Base-by-base conservation (phyloP, 1,140 invertebrate species). In the Delia radicum region DNA sequence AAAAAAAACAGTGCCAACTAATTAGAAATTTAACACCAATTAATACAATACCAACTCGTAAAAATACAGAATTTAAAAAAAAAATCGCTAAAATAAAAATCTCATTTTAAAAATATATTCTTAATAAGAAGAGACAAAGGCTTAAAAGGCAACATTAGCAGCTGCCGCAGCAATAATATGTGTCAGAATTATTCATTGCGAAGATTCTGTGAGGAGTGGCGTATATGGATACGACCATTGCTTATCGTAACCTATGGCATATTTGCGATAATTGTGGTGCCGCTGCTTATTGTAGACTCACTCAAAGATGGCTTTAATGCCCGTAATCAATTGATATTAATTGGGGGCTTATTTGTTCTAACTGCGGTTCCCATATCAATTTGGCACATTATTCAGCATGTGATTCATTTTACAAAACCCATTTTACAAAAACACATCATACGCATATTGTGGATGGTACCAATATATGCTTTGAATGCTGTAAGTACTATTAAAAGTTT, bases 401-500 rank as follows among this genome's bases (percentile, higher is more conserved):
- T 98, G 81, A 92, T 97, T 74, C 93, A 98, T 87, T 98, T 97
- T 81, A 97, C 94, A 0, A 94, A 97, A 84, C 96, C 97, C 26
- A 92, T 91, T 82, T 87, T 98, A 77, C 97, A 99, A 76, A 96
- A 96, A 88, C 94, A 97, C 87, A 96, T 98, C 75, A 97, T 97
- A 87, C 95, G 97, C 84, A 96, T 98, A 87, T 85, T 98, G 79
- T 98, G 96, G 96, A 98, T 98, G 96, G 96, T 98, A 69, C 96
- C 96, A 78, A 97, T 98, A 81, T 98, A 98, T 90, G 94, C 96
- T 37, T 85, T 96, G 12, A 97, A 98, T 92, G 95, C 96, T 78
- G 94, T 95, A 90, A 93, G 93, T 83, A 24, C 28, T 78, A n/a
- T n/a, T n/a, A n/a, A n/a, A n/a, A n/a, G n/a, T n/a, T n/a, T n/a